phyloP scores from a whole-genome alignment of 2,888 invertebrate genomes.

The Amiota mariae region DNA sequence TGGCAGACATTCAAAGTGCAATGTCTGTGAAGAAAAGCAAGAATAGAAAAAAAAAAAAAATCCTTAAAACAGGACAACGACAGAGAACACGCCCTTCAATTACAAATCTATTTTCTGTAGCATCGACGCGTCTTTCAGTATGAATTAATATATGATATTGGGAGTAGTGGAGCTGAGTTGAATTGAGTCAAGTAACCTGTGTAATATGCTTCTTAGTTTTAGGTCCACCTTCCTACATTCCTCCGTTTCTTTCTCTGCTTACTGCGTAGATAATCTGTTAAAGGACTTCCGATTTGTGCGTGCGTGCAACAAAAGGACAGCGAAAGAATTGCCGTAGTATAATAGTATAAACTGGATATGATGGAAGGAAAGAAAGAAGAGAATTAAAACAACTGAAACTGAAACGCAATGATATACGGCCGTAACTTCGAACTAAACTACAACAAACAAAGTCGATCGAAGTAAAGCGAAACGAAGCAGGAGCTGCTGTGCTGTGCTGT shows the following conservation, averaged over 20 bases:
- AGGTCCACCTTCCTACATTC: not conserved
- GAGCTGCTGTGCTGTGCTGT: too few species aligned
- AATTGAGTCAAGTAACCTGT: slow-evolving; percentile 37
- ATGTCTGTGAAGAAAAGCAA: slow-evolving; percentile 38
- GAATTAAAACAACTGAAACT: slow-evolving; percentile 43
- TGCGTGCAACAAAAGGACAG: slow-evolving; percentile 43
- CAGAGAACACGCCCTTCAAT: slow-evolving; percentile 69
- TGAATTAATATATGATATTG: not conserved
- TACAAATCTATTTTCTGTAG: slow-evolving; percentile 67
- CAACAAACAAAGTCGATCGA: slow-evolving; percentile 12
- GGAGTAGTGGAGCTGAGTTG: not conserved
- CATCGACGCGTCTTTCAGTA: not conserved
- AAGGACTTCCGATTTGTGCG: slow-evolving; percentile 71
- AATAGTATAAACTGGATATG: not conserved
- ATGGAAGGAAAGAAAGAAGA: slow-evolving; percentile 26
- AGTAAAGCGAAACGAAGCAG: slow-evolving; percentile 53
- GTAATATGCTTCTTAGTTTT: too few species aligned
- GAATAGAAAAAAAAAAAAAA: slow-evolving; percentile 26
- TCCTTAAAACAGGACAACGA: slow-evolving; percentile 17
- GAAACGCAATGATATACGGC: slow-evolving; percentile 67
- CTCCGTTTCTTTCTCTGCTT: slow-evolving; percentile 34
- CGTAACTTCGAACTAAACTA: slow-evolving; percentile 42
- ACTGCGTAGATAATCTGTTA: slow-evolving; percentile 68
- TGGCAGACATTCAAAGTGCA: slow-evolving; percentile 50
- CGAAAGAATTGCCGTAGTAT: too few species aligned